Percentiles rank a stretch among this genome's conserved stretches.
Evolutionary conservation across 2,888 invertebrate species (phyloP).

Genomic region (Thumatha senex): DNA sequence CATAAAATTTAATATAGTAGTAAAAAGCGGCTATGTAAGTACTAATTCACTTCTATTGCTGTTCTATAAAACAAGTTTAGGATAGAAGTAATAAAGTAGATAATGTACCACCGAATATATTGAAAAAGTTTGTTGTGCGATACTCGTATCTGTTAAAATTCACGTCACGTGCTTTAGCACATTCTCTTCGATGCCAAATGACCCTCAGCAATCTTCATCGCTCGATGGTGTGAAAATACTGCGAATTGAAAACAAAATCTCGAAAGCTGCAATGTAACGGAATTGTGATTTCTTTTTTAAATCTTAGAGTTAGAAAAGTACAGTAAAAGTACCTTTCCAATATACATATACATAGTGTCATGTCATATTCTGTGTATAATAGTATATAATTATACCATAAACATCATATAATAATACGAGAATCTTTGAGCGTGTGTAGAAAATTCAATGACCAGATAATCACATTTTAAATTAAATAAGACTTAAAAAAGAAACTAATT

Average conservation of each 20-base stretch:
- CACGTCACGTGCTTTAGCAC: slow-evolving; percentile 42
- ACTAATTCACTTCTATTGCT: slow-evolving; percentile 45
- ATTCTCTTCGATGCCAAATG: slow-evolving; percentile 41
- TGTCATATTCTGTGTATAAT: no score
- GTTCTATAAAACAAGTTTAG: slow-evolving; percentile 46
- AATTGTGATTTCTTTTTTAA: not conserved
- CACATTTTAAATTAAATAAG: no score
- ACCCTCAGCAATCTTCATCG: slow-evolving; percentile 33
- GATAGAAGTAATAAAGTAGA: slow-evolving; percentile 46
- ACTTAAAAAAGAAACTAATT: no score
- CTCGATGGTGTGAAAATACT: slow-evolving; percentile 34
- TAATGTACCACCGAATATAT: slow-evolving; percentile 39
- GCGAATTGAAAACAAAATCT: slow-evolving; percentile 28
- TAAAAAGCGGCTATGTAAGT: slow-evolving; percentile 58
- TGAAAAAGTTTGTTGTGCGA: slow-evolving; percentile 37
- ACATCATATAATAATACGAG: no score
- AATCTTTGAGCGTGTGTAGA: no score
- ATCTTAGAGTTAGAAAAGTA: no score
- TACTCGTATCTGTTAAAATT: slow-evolving; percentile 22
- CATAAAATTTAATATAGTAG: slow-evolving; percentile 57
- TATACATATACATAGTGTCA: no score
- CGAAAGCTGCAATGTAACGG: not conserved
- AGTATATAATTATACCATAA: no score
- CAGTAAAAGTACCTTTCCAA: no score
- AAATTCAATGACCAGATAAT: no score